phyloP scores from a whole-genome alignment of 1,140 invertebrate species.

The Danaus melanippus region DNA sequence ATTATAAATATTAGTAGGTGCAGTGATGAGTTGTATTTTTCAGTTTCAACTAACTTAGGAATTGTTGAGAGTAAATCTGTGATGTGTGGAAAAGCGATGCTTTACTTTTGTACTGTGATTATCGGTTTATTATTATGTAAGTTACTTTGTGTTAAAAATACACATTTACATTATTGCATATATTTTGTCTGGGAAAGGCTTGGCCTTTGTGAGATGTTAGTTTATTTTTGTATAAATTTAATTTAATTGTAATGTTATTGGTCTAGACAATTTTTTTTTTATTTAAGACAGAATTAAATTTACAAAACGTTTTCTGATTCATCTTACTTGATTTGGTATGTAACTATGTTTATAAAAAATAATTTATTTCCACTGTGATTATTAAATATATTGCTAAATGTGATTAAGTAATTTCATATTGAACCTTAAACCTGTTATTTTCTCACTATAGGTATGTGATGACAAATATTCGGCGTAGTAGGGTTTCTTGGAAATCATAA shows the following conservation, averaged over 20 bases:
- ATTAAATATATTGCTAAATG: constrained; percentile 30
- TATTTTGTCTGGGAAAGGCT: constrained; percentile 15
- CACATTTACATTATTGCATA: constrained; percentile 18
- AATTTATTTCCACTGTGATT: constrained; percentile 57
- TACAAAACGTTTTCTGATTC: constrained; percentile 16
- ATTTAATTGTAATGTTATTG: constrained; percentile 20
- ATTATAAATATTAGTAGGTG: no score
- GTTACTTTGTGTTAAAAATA: constrained; percentile 32
- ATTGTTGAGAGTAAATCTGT: constrained; percentile 57
- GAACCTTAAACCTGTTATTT: constrained; percentile 11
- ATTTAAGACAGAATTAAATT: constrained; percentile 8
- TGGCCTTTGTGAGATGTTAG: constrained; percentile 22
- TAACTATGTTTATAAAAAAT: constrained; percentile 34
- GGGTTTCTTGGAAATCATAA: no score
- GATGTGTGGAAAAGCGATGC: constrained; percentile 63
- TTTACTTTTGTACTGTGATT: constrained; percentile 70
- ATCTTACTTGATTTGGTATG: constrained; percentile 23
- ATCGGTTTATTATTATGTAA: constrained; percentile 49
- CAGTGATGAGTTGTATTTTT: constrained; percentile 4
- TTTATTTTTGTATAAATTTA: constrained; percentile 30
- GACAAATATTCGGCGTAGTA: no score
- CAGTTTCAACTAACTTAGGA: constrained; percentile 17
- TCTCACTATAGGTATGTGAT: neutral
- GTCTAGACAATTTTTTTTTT: constrained; percentile 14
- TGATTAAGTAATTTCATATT: constrained; percentile 1